Conservation (phyloP, 2,888 invertebrate genomes). For the Dicranocentrus wangi region DNA sequence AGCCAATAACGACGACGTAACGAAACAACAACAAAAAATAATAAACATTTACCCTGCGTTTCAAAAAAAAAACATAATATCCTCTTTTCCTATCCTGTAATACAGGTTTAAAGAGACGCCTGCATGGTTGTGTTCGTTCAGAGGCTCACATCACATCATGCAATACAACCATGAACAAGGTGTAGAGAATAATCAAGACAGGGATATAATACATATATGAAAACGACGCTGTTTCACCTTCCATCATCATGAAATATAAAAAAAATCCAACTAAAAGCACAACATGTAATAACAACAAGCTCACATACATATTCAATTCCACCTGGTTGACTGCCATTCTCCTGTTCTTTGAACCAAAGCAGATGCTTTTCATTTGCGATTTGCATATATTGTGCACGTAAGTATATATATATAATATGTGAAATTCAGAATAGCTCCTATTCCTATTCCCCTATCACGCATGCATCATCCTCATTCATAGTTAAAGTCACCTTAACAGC, state of each 20-base stretch:
- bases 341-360: slow-evolving; percentile 32
- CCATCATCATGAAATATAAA: slow-evolving; percentile 50
- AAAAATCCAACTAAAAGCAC: too few species aligned
- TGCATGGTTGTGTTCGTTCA: too few species aligned
- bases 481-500: not conserved
- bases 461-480: too few species aligned
- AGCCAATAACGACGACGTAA: slow-evolving; percentile 11
- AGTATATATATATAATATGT: slow-evolving; percentile 23
- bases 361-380: slow-evolving; percentile 40
- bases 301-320: slow-evolving; percentile 43
- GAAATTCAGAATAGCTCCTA: too few species aligned
- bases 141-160: not conserved
- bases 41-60: slow-evolving; percentile 33
- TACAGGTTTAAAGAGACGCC: slow-evolving; percentile 41
- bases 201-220: too few species aligned
- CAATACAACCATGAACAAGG: slow-evolving; percentile 20
- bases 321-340: slow-evolving; percentile 52
- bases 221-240: slow-evolving; percentile 47
- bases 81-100: slow-evolving; percentile 49
- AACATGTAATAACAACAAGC: not conserved
- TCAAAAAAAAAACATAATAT: slow-evolving; percentile 16
- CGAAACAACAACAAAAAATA: slow-evolving; percentile 57
- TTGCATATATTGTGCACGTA: slow-evolving; percentile 48
- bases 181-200: slow-evolving; percentile 55
- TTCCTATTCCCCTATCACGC: too few species aligned